These are phyloP conservation scores for Venusia cambrica DNA, from an alignment of 2,888 invertebrate genomes.

Conservation along the genomic window DNA sequence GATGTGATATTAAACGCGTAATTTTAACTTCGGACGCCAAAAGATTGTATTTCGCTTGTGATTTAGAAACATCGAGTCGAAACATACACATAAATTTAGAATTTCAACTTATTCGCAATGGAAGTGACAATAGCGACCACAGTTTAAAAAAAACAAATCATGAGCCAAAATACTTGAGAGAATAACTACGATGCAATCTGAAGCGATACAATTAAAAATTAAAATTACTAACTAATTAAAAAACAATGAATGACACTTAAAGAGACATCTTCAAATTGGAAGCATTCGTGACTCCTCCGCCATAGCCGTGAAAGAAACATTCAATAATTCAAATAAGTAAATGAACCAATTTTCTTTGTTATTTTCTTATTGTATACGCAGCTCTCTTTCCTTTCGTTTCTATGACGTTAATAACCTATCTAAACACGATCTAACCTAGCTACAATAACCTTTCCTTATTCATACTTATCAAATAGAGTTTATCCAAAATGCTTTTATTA, in stretches of 20 bases:
- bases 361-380: conserved; percentile 40
- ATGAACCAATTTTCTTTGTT: conserved; percentile 44
- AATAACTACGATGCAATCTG: conserved; percentile 47
- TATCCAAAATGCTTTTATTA: conserved; percentile 35
- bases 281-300: conserved; percentile 65
- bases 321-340: conserved; percentile 56
- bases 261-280: conserved; percentile 57
- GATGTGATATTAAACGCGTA: conserved; percentile 56
- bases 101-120: conserved; percentile 56
- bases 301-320: conserved; percentile 52
- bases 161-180: conserved; percentile 56
- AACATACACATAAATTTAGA: conserved; percentile 41
- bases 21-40: conserved; percentile 59
- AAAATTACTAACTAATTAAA: conserved; percentile 51
- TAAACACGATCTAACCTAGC: conserved; percentile 60
- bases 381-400: conserved; percentile 54
- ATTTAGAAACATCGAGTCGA: conserved; percentile 33
- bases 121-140: conserved; percentile 44
- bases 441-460: conserved; percentile 52
- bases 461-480: conserved; percentile 44
- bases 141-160: conserved; percentile 41
- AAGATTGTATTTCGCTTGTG: conserved; percentile 55
- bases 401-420: conserved; percentile 72
- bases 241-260: conserved; percentile 65
- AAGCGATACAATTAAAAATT: conserved; percentile 62